phyloP scores from a whole-genome alignment of 2,888 invertebrate species.

The Thereva nobilitata region DNA sequence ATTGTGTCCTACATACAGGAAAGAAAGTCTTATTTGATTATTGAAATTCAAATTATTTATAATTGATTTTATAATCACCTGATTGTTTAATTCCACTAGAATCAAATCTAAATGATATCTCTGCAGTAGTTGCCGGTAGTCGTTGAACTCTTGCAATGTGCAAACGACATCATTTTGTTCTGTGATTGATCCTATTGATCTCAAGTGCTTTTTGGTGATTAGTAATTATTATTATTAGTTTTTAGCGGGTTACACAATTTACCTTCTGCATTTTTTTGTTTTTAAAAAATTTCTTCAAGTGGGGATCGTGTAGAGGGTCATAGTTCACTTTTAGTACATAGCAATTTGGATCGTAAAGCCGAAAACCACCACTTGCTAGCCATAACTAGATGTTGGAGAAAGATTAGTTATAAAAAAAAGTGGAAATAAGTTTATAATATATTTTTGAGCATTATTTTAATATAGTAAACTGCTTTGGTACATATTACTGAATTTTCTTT shows the following conservation, averaged over 20 bases:
- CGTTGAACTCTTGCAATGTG: constrained; percentile 67
- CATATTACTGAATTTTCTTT: too few species aligned
- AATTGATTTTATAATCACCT: constrained; percentile 37
- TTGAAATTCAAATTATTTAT: neutral
- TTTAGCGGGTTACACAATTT: constrained; percentile 10
- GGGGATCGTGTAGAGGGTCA: constrained; percentile 64
- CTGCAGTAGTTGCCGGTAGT: constrained; percentile 65
- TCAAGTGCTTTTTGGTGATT: constrained; percentile 54
- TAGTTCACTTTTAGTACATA: constrained; percentile 58
- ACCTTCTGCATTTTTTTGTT: constrained; percentile 54
- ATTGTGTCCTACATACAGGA: neutral
- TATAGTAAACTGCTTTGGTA: too few species aligned
- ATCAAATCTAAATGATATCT: constrained; percentile 63
- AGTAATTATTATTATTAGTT: neutral
- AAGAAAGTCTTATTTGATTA: neutral
- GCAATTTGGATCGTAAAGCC: constrained; percentile 52
- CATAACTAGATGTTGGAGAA: constrained; percentile 14
- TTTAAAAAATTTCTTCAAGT: constrained; percentile 62
- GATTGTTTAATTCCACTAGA: constrained; percentile 52
- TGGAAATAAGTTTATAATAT: neutral
- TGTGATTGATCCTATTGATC: constrained; percentile 63
- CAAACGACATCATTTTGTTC: constrained; percentile 66
- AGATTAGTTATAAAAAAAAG: neutral
- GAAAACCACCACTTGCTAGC: constrained; percentile 35
- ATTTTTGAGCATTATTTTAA: neutral